These are phyloP conservation scores for Monopterus albus DNA, from an alignment of 2,113 vertebrate species.

Conservation along the genomic window DNA sequence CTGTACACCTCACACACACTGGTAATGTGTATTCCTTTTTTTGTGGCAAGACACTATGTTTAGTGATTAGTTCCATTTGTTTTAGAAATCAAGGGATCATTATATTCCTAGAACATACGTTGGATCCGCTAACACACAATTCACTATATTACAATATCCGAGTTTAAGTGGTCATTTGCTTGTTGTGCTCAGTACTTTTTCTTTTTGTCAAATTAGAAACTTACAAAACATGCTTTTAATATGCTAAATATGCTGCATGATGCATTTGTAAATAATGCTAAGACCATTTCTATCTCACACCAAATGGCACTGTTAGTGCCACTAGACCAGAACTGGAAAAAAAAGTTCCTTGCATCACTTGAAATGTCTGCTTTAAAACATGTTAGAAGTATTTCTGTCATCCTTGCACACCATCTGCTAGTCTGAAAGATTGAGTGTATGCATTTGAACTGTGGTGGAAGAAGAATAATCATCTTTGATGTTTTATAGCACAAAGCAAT, in stretches of 20 bases:
- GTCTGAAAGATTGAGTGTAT: too few relatives aligned
- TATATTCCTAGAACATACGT: not conserved
- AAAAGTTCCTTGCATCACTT: not conserved
- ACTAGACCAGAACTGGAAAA: too few relatives aligned
- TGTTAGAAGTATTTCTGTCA: not conserved
- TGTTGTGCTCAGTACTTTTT: not conserved
- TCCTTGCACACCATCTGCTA: not conserved
- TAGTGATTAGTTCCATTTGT: slow-evolving; percentile 17
- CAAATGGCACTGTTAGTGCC: too few relatives aligned
- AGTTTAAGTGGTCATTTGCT: not conserved
- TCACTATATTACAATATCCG: too few relatives aligned
- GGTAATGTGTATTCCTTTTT: too few relatives aligned
- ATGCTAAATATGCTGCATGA: not conserved
- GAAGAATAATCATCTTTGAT: too few relatives aligned
- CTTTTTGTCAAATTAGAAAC: not conserved
- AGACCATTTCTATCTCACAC: too few relatives aligned
- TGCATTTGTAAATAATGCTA: not conserved
- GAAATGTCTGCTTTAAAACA: not conserved
- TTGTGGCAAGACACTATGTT: slow-evolving; percentile 5
- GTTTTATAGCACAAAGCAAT: not conserved
- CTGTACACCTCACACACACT: slow-evolving; percentile 46
- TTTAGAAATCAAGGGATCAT: not conserved
- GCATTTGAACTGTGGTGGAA: too few relatives aligned
- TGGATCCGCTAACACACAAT: not conserved
- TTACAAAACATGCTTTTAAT: not conserved